Conservation (phyloP, 2,797 vertebrate species). For the Clamator glandarius region DNA sequence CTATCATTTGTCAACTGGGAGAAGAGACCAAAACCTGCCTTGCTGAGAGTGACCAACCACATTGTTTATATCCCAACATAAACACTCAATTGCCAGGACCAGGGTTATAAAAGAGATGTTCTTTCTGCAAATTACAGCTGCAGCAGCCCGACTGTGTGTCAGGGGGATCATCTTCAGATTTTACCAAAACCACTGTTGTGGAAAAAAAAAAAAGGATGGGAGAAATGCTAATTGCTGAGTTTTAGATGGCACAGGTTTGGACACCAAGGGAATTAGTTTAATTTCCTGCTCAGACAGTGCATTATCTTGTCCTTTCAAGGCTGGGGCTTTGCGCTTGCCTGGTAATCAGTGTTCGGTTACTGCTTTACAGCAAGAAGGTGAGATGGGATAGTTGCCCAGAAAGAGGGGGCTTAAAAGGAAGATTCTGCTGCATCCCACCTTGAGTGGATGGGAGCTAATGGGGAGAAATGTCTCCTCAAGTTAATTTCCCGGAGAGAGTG, state of each 20-base stretch:
- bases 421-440: fast-evolving
- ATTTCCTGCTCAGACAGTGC: background rate
- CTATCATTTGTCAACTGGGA: too few species aligned
- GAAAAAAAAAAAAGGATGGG: fast-evolving
- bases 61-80: background rate
- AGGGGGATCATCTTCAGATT: background rate
- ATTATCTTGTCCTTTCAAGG: background rate
- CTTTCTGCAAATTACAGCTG: background rate
- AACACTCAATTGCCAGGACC: background rate
- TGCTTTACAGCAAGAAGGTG: background rate
- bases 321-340: background rate
- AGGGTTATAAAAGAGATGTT: background rate
- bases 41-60: background rate
- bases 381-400: background rate
- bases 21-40: too few species aligned
- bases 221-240: background rate
- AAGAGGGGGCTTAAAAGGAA: background rate
- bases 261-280: background rate
- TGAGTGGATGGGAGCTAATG: background rate
- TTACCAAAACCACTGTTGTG: background rate
- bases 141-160: background rate
- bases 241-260: background rate
- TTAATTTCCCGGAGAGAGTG: background rate
- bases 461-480: background rate
- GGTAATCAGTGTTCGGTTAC: background rate